phyloP scores from a whole-genome alignment of 2,113 vertebrate genomes.

The Leptocoma aspasia region DNA sequence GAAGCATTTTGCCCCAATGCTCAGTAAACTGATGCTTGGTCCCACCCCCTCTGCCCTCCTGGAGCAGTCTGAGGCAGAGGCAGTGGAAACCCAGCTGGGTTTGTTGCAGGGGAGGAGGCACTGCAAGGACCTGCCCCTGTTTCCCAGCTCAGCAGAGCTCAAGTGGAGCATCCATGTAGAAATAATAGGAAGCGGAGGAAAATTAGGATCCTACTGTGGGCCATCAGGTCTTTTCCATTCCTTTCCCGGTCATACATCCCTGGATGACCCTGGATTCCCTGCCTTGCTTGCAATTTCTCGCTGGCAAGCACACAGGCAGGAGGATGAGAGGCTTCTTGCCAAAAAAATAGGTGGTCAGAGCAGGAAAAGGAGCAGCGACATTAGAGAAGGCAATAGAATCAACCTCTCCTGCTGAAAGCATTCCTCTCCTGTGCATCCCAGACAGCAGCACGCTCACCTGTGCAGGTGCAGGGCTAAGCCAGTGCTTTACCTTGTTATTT shows the following conservation, averaged over 20 bases:
- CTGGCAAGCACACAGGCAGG: not conserved
- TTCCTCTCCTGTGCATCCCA: not conserved
- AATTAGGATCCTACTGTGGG: not conserved
- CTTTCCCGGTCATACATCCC: not conserved
- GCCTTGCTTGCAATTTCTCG: not conserved
- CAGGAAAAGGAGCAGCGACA: not conserved
- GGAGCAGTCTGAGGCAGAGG: not conserved
- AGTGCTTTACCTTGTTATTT: accelerated
- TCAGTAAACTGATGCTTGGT: not conserved
- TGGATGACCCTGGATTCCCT: not conserved
- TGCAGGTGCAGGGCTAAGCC: not conserved
- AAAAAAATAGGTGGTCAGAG: not conserved
- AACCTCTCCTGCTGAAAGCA: not conserved
- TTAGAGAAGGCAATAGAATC: not conserved
- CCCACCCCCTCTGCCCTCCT: not conserved
- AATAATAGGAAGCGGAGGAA: not conserved
- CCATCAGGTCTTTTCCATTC: not conserved
- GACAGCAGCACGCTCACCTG: not conserved
- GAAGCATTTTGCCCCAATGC: not conserved
- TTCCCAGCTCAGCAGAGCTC: not conserved
- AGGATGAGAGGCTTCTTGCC: not conserved
- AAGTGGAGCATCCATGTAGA: not conserved
- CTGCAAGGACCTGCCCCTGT: not conserved
- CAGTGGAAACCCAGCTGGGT: not conserved
- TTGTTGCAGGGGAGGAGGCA: not conserved